These are phyloP conservation scores for Sebastes alutus DNA, from an alignment of 2,797 vertebrate species.

Conservation along the genomic window DNA sequence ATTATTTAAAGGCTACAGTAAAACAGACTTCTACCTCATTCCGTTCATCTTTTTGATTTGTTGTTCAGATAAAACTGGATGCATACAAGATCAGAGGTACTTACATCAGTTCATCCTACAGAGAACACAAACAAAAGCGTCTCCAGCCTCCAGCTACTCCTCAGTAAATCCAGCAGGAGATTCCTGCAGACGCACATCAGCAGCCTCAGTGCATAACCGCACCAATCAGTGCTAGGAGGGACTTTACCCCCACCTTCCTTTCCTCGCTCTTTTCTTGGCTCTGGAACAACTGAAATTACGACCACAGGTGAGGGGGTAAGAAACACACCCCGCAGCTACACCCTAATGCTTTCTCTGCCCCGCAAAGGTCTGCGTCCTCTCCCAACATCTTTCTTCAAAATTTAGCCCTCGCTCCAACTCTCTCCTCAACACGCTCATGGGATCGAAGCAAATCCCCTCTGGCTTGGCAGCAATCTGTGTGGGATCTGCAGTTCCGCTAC, in stretches of 20 bases:
- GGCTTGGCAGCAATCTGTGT: conserved; percentile 78
- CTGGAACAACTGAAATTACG: conserved; percentile 49
- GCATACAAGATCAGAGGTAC: conserved; percentile 54
- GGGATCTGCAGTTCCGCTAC: conserved; percentile 84
- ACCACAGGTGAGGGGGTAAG: conserved; percentile 68
- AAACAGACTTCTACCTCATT: neutral
- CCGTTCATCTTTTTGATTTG: neutral
- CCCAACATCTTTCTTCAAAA: conserved; percentile 45
- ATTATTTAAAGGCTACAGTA: conserved; percentile 10
- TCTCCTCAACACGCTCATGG: conserved; percentile 45
- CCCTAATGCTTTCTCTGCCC: conserved; percentile 33
- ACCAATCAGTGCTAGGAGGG: conserved; percentile 54
- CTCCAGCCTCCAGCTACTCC: conserved; percentile 45
- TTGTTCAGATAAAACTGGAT: conserved; percentile 9
- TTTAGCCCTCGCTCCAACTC: conserved; percentile 28
- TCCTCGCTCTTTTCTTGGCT: conserved; percentile 34
- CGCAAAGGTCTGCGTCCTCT: conserved; percentile 26
- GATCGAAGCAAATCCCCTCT: conserved; percentile 71
- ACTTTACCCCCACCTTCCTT: conserved; percentile 40
- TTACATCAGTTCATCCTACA: conserved; percentile 73
- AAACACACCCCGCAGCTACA: conserved; percentile 42
- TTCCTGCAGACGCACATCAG: conserved; percentile 68
- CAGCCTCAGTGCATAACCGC: conserved; percentile 50
- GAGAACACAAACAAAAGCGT: conserved; percentile 52
- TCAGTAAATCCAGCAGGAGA: conserved; percentile 70